Base-by-base conservation (phyloP, 2,888 invertebrate genomes). In the Caenorhabditis doughertyi region DNA sequence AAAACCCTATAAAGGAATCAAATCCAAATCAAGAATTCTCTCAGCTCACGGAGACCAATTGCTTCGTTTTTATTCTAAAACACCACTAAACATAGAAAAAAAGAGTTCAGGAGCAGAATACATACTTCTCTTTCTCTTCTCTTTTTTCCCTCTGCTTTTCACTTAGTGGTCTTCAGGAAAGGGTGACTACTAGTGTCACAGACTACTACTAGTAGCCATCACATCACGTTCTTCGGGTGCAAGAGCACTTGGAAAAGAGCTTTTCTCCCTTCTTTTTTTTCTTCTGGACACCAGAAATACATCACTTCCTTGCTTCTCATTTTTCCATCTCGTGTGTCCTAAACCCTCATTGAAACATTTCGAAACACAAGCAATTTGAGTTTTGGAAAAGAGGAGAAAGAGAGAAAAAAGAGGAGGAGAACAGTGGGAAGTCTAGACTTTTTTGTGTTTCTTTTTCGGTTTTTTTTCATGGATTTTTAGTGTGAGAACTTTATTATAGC, bases 151-250 rank as follows among this genome's bases (percentile, higher is more conserved):
- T 56, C 18, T 9, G 8, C n/a, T 25, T 56, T 32, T 56, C 32
- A 21, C 11, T 35, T 23, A 39, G 23, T 35, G 39, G 35, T 58
- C 39, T 58, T 58, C 58, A n/a, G 18, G n/a, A 21, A 9, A 35
- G 23, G 21, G 18, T 23, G 25, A 58, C 39, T 60, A 60, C n/a
- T 60, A 60, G 60, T 60, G 42, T 42, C 18, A 39, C 29, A 35
- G 39, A 39, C 27, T 47, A n/a, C 18, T 16, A 60, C 18, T 16
- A 60, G 39, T 42, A 42, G 39, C 39, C 58, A 58, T 58, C 58
- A 58, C 58, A 39, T 58, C 35, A 32, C 42, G 25, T 25, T 47
- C 64, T 49, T 11, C 18, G 32, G 32, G 64, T 64, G 64, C 64
- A 64, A 11, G 44, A 64, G 64, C 32, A 64, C 64, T 47, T 47